Base-by-base conservation (phyloP, 2,888 invertebrate species). In the Globia sparganii region DNA sequence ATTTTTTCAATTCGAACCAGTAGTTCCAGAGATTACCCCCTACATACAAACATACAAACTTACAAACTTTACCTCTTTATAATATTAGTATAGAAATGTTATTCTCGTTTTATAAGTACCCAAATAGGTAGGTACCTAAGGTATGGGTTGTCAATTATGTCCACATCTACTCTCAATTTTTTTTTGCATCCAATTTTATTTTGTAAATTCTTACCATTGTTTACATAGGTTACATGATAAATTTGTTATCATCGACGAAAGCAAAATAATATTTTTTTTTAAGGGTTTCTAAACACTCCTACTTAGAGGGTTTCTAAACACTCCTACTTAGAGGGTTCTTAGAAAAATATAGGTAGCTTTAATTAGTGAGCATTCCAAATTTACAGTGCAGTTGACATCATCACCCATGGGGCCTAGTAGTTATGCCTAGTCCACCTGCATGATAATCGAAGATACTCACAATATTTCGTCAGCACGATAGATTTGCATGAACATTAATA, bases 401-500 rank as follows among this genome's bases (percentile, higher is more conserved):
- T n/a, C 25, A 15, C 31, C 13, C 18, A 21, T 25, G 18, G 31
- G 21, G 34, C 11, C 15, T 56, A n/a, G n/a, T n/a, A n/a, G n/a
- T 21, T 53, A 46, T 25, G 25, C 4, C 21, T 0, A 13, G 25
- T 43, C 28, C n/a, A 76, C 59, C 43, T 62, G 77, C 77, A 62
- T 43, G 77, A 9, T 68, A 37, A 43, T 62, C n/a, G 18, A 65
- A 59, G 21, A 37, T 58, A 28, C 6, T 49, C 15, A 75, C 28
- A 69, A 58, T 31, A 49, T 49, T 49, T 62, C 15, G 28, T 62
- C 28, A 31, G 77, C 34, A 67, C 53, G 49, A 62, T 58, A 69
- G 70, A 58, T 62, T 67, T 73, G 78, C 67, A 79, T 78, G 78
- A 59, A n/a, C n/a, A 43, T 58, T 18, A n/a, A 59, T 66, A 21